phyloP scores from a whole-genome alignment of 2,888 invertebrate genomes.

The Tethea ocularis region DNA sequence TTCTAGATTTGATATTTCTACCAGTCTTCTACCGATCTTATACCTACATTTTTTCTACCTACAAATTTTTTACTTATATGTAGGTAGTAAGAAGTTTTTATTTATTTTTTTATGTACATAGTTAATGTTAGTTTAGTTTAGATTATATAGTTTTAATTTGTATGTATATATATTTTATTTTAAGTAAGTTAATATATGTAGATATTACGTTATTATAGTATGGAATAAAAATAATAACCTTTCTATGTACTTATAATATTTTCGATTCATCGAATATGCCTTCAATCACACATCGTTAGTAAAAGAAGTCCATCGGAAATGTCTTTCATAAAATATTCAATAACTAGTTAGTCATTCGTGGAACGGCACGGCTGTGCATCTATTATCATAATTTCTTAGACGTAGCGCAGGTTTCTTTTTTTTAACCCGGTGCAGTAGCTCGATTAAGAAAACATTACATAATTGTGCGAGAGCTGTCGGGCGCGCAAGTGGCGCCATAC shows the following conservation, averaged over 20 bases:
- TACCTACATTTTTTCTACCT: too few species aligned
- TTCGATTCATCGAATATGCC: not conserved
- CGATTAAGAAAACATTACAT: constrained; percentile 82
- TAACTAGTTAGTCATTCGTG: constrained; percentile 35
- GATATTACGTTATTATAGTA: too few species aligned
- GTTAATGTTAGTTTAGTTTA: too few species aligned
- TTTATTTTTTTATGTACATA: too few species aligned
- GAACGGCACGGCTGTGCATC: constrained; percentile 36
- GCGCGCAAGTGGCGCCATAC: constrained; percentile 80
- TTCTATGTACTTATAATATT: not conserved
- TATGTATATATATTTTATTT: too few species aligned
- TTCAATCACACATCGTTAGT: not conserved
- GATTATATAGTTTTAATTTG: too few species aligned
- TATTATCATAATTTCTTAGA: constrained; percentile 51
- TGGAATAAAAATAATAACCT: not conserved
- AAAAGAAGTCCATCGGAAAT: constrained; percentile 12
- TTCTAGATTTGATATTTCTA: too few species aligned
- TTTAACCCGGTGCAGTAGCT: constrained; percentile 68
- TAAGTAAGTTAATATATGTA: too few species aligned
- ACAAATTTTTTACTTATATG: too few species aligned
- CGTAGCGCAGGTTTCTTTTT: constrained; percentile 51
- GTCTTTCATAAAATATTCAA: constrained; percentile 41
- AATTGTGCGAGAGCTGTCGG: constrained; percentile 75
- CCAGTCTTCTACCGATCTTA: too few species aligned
- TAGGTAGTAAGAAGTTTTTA: too few species aligned